Base-by-base conservation (phyloP, 2,797 vertebrate genomes). In the Stomatorhinus walkeri region DNA sequence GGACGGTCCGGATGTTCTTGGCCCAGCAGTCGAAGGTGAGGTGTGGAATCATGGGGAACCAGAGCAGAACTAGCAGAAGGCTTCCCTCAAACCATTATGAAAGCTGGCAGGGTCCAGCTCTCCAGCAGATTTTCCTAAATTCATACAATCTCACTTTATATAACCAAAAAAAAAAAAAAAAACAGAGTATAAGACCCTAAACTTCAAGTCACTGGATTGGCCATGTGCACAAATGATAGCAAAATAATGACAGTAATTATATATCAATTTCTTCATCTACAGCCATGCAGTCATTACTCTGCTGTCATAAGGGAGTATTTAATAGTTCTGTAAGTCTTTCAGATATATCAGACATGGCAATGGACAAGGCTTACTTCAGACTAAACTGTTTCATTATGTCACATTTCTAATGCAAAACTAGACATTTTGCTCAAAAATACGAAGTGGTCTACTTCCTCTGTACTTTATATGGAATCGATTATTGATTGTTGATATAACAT, bases 371-470 rank as follows among this genome's bases (percentile, higher is more conserved):
- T 43, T 79, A 79, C 72, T 79, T 43, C 72, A 79, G 72, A 43
- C 72, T 79, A 79, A 79, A 40, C 72, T 43, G 72, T n/a, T 79
- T 79, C 72, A 79, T 79, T 79, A 43, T 79, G 72, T 43, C 32
- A 79, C 36, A 43, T 79, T 79, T 19, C 36, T 79, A 79, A 43
- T 36, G n/a, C 32, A 43, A 79, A 79, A 79, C 72, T 79, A 43
- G 72, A 43, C 14, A 28, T 40, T 79, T 43, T 2, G 32, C 14
- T 43, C 32, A 36, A 76, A 76, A 76, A 76, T 76, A 40, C 40
- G 28, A 2, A 19, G 16, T 8, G 36, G 32, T 79, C 72, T 43
- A 1, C 14, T 79, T 43, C 16, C 16, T 79, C 36, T 0, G 72
- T 79, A n/a, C 14, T 79, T 76, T 79, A 79, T 79, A 40, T 79